Base-by-base conservation (phyloP, 2,113 vertebrate species). In the Cepphus grylle region DNA sequence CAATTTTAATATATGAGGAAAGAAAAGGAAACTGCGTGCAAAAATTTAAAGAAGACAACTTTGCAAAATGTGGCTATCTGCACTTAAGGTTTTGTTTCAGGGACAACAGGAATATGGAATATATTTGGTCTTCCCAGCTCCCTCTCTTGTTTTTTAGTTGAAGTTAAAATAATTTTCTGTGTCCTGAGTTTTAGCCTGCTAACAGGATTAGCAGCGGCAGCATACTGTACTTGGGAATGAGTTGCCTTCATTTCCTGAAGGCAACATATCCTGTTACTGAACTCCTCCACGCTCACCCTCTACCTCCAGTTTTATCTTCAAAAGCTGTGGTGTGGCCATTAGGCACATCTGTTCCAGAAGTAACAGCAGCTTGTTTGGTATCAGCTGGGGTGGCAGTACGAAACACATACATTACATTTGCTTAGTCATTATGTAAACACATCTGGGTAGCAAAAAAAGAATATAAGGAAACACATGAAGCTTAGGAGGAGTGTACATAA, bases 261-360 rank as follows among this genome's bases (percentile, higher is more conserved):
- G 29, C n/a, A 84, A 67, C 25, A 36, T 15, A 49, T 36, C 27
- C 43, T 8, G 1, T 23, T 86, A 55, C 71, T 62, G 27, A 93
- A 43, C 22, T 36, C 36, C 40, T 52, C 40, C 5, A 6, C 0
- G 0, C 47, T 63, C 16, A 6, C 4, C 4, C 42, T 53, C 30
- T n/a, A 14, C 30, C 11, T 32, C 42, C 13, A 53, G 50, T 38
- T 92, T 80, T 86, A 86, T 26, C 45, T 66, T 83, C 67, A 77
- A 83, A 56, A 77, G 19, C 45, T 78, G 59, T n/a, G 30, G 5
- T 29, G 27, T 70, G 36, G 62, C 74, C 40, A 56, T 61, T 69
- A 90, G 49, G 53, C 62, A 86, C 21, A 82, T 34, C 40, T 92
- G 20, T 65, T 82, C 43, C 62, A 69, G 45, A 53, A 83, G 36